phyloP scores from a whole-genome alignment of 2,797 vertebrate genomes.

The Notolepis coatsorum region DNA sequence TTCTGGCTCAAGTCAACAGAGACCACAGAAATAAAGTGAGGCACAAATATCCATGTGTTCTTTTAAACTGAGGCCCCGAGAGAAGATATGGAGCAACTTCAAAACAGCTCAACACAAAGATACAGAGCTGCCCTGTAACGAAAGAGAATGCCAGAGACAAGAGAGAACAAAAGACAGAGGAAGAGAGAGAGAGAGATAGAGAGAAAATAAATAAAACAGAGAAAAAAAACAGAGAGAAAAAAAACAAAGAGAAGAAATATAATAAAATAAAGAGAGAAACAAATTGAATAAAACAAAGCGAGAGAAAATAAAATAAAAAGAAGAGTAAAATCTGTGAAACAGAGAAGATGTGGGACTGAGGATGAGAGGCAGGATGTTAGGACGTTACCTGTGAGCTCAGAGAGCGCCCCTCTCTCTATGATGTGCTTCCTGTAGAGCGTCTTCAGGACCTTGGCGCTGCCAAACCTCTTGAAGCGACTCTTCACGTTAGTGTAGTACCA shows the following conservation, averaged over 20 bases:
- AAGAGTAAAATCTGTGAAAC: not conserved
- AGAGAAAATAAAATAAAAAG: slow-evolving; percentile 1
- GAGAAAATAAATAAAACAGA: not conserved
- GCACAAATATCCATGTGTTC: too few relatives aligned
- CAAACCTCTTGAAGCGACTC: slow-evolving; percentile 96
- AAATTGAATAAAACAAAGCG: not conserved
- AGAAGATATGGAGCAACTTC: not conserved
- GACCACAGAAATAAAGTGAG: too few relatives aligned
- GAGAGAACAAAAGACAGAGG: slow-evolving; percentile 10
- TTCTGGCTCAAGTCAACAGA: not conserved
- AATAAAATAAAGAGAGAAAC: slow-evolving; percentile 14
- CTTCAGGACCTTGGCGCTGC: slow-evolving; percentile 97
- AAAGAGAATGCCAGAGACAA: slow-evolving; percentile 9
- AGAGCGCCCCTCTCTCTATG: slow-evolving; percentile 86
- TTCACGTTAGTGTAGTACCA: slow-evolving; percentile 99
- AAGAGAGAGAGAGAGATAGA: not conserved
- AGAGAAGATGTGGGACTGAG: not conserved
- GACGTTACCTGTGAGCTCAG: slow-evolving; percentile 86
- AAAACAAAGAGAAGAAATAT: not conserved
- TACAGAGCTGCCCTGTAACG: not conserved
- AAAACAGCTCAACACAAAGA: slow-evolving; percentile 6
- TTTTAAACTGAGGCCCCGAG: not conserved
- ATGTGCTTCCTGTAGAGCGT: slow-evolving; percentile 94
- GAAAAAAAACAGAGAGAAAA: not conserved
- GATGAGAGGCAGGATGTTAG: not conserved